These are phyloP conservation scores for Agrilus biguttatus DNA, from an alignment of 2,888 invertebrate genomes.

Conservation along the genomic window DNA sequence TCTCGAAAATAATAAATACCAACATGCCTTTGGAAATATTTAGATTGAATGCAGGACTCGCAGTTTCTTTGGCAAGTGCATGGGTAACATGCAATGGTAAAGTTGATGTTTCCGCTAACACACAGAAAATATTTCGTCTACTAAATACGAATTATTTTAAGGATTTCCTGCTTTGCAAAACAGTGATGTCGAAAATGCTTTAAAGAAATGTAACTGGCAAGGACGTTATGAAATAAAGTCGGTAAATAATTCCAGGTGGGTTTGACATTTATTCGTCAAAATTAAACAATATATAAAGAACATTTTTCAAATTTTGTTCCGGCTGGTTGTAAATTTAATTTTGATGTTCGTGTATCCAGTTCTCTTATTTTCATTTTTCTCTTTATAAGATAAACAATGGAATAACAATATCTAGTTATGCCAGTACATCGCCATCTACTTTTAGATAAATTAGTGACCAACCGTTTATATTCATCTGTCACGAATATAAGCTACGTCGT, in stretches of 20 bases:
- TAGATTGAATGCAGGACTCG: conserved; percentile 68
- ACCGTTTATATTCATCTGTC: no score
- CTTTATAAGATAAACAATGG: no score
- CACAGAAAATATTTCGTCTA: neutral
- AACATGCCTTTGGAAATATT: conserved; percentile 40
- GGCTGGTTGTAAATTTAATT: no score
- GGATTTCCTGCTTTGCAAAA: neutral
- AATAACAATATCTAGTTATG: no score
- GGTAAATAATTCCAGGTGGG: conserved; percentile 31
- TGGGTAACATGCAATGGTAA: conserved; percentile 46
- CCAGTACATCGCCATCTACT: no score
- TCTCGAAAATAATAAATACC: conserved; percentile 6
- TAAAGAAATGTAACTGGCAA: conserved; percentile 62
- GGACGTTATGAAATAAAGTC: conserved; percentile 65
- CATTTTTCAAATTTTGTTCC: no score
- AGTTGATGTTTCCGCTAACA: neutral
- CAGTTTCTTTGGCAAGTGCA: conserved; percentile 65
- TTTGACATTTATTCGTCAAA: neutral
- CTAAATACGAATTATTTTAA: neutral
- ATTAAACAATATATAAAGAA: no score
- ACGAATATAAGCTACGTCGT: no score
- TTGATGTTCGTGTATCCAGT: no score
- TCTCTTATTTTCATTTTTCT: no score
- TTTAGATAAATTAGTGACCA: no score
- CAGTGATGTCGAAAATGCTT: conserved; percentile 28